Percentiles rank a stretch among this genome's conserved stretches.
Conservation (phyloP, 2,797 vertebrate genomes). For the Sebastes goodei region DNA sequence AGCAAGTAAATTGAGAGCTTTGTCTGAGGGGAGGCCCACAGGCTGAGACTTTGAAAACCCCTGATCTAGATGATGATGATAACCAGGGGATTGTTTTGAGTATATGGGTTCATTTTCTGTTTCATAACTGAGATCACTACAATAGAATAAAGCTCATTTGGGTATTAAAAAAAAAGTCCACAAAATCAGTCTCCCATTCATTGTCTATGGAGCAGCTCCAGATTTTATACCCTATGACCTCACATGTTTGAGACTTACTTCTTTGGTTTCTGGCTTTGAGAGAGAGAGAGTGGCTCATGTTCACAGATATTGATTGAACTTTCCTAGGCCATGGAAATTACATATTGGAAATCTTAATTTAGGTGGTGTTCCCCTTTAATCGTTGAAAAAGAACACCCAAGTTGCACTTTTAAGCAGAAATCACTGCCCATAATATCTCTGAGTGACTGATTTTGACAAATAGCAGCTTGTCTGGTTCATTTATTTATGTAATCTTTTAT, state of each 20-base stretch:
- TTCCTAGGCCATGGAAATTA: not conserved
- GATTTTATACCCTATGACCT: not conserved
- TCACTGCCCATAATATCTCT: conserved; percentile 15
- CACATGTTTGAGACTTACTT: not conserved
- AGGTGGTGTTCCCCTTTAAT: conserved; percentile 17
- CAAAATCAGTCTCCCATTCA: too few relatives aligned
- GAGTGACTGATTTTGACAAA: conserved; percentile 40
- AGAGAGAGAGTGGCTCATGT: not conserved
- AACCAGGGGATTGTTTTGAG: not conserved
- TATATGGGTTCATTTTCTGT: not conserved
- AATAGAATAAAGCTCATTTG: not conserved
- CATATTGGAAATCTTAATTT: not conserved
- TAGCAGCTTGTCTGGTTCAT: conserved; percentile 33
- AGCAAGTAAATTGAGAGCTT: not conserved
- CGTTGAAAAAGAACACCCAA: conserved; percentile 45
- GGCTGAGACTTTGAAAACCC: not conserved
- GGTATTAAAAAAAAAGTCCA: not conserved
- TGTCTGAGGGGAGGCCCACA: not conserved
- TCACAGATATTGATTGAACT: not conserved
- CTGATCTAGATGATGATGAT: not conserved
- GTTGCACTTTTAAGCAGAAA: conserved; percentile 22
- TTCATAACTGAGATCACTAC: not conserved
- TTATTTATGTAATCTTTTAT: conserved; percentile 42
- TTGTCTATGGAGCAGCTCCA: not conserved
- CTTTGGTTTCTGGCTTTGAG: not conserved